A percentile compares a stretch with the other conserved stretches of the same genome.
These are phyloP conservation scores for Scophthalmus maximus DNA, from an alignment of 2,113 vertebrate species.

Conservation along the genomic window DNA sequence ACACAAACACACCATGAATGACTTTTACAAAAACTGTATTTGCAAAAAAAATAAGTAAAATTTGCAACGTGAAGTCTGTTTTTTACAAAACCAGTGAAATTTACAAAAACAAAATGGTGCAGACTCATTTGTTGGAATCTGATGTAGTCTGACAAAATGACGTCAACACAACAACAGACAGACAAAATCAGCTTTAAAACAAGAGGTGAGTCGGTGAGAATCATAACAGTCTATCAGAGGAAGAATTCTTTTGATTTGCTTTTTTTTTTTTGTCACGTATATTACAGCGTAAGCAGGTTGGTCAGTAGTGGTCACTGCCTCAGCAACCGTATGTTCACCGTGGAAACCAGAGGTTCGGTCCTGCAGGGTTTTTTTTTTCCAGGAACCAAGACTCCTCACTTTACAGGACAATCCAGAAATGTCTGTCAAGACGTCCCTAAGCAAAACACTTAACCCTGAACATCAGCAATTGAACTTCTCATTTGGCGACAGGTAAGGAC, in stretches of 20 bases:
- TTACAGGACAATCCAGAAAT: neutral
- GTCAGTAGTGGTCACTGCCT: slow-evolving; percentile 56
- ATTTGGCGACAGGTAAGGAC: neutral
- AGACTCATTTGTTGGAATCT: slow-evolving; percentile 13
- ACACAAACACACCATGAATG: neutral
- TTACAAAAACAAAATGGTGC: slow-evolving; percentile 64
- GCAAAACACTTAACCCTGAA: slow-evolving; percentile 28
- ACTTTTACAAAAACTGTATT: slow-evolving; percentile 80
- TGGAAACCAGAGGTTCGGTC: slow-evolving; percentile 5
- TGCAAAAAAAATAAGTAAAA: slow-evolving; percentile 62
- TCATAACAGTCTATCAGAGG: neutral
- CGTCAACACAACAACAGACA: slow-evolving; percentile 38
- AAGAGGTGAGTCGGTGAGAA: slow-evolving; percentile 7
- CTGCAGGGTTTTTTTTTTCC: no score
- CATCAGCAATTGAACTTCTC: slow-evolving; percentile 10
- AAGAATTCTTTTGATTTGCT: neutral
- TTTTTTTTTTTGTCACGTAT: neutral
- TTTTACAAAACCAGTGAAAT: slow-evolving; percentile 75
- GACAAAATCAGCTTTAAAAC: slow-evolving; percentile 39
- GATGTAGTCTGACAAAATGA: slow-evolving; percentile 22
- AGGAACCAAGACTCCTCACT: slow-evolving; percentile 5
- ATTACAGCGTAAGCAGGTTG: slow-evolving; percentile 19
- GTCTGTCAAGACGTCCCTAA: neutral
- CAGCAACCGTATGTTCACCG: neutral
- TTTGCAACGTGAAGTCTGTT: slow-evolving; percentile 65